Evolutionary conservation across 2,113 vertebrate genomes (phyloP), one percentile per base, ranked within the genome.

Genomic region (Poeciliopsis occidentalis): DNA sequence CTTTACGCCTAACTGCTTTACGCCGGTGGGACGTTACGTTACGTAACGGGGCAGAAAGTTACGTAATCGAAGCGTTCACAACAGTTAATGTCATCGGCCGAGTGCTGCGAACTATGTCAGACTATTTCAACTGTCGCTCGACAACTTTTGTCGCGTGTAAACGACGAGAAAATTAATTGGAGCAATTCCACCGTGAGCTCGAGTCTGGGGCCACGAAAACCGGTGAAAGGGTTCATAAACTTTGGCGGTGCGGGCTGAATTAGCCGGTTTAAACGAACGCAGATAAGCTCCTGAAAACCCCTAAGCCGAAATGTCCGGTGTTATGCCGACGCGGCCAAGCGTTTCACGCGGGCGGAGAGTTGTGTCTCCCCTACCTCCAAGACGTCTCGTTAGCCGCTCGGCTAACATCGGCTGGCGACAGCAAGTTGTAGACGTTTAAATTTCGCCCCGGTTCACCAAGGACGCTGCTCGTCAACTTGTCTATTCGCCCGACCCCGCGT

Each of bases 361-460:
- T 8, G 24, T 54, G 19, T 54, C 7, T 29, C 29, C 29, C 29
- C 29, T 29, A 30, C 17, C 19, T 30, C 7, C 4, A 24, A 19
- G 19, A 22, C 8, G 17, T 6, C 4, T 34, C 0, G 64, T 76
- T 79, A 81, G 80, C 79, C 57, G 1, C 0, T 4, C 12, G 47
- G 90, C 90, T 88, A 87, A 79, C 75, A 0, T 3, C 12, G 10
- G 85, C 84, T 89, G 82, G 74, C 87, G 19, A 30, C 71, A 12
- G 2, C 67, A 57, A 32, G 29, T 29, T 8, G 2, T 27, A 26
- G 11, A n/a, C 0, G 8, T 19, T 32, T 17, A 19, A 24, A n/a
- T 57, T 57, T 57, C 41, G 4, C 44, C 24, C 51, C 51, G 31
- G 2, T 3, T 24, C 26, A 64, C 17, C 3, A 12, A 34, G 1